These are phyloP conservation scores for Parnassius orleans DNA, from an alignment of 2,888 invertebrate species.

Conservation along the genomic window DNA sequence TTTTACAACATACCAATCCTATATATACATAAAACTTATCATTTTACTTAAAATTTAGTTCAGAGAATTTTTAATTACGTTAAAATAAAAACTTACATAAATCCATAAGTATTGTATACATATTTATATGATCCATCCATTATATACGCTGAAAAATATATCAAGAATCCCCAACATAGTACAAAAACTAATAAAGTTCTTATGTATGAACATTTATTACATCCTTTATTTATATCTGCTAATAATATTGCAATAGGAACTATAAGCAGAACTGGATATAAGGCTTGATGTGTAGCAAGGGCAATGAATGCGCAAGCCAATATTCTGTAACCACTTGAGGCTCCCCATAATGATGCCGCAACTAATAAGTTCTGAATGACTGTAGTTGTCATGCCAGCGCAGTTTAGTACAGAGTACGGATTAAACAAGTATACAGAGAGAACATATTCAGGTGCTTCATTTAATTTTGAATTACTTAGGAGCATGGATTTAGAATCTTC, in stretches of 20 bases:
- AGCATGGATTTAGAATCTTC: conserved; percentile 80
- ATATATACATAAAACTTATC: no score
- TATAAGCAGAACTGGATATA: conserved; percentile 90
- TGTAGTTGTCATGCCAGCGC: conserved; percentile 94
- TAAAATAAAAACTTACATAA: conserved; percentile 83
- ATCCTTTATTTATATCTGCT: conserved; percentile 76
- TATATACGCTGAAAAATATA: conserved; percentile 82
- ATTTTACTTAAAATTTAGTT: no score
- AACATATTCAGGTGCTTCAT: conserved; percentile 85
- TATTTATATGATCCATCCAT: conserved; percentile 84
- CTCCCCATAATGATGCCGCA: conserved; percentile 85
- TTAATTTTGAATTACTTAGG: conserved; percentile 78
- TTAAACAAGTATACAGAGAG: conserved; percentile 91
- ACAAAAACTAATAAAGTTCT: conserved; percentile 77
- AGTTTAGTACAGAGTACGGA: conserved; percentile 92
- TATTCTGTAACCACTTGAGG: conserved; percentile 83
- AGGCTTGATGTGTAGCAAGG: conserved; percentile 89
- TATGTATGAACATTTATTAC: conserved; percentile 70
- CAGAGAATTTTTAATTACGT: background rate
- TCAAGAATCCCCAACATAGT: conserved; percentile 74
- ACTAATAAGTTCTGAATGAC: conserved; percentile 93
- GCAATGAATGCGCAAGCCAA: conserved; percentile 86
- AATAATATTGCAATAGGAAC: conserved; percentile 90
- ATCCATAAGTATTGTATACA: conserved; percentile 88
- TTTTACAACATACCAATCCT: no score